Base-by-base conservation (phyloP, 2,113 vertebrate species). In the Struthidea cinerea region DNA sequence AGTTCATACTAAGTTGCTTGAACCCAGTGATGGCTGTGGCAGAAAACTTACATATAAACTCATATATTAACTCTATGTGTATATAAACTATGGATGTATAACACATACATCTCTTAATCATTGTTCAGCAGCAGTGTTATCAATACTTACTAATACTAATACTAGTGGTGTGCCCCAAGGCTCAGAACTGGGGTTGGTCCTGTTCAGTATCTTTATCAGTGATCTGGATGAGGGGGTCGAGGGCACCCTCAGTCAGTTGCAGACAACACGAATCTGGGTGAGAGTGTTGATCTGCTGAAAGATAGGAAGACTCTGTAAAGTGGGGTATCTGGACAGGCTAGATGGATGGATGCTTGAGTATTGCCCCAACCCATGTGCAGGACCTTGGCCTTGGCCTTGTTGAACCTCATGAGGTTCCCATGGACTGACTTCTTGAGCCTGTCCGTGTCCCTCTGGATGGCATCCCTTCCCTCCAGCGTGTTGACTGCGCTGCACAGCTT, bases 401-500 rank as follows among this genome's bases (percentile, higher is more conserved):
- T 57, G 50, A 57, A 42, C 21, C 18, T 42, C 8, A 12, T 57
- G 57, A 33, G 6, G 11, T 28, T 57, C 32, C 57, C 11, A 23
- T 32, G 33, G 50, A 18, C 12, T 22, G 50, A 16, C 35, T 50
- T 37, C 76, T 28, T 0, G 0, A 57, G 50, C 22, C 37, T 57
- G 32, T 42, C 41, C 50, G 10, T 5, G 4, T 44, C 37, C 35
- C 39, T 60, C 39, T 46, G 55, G 27, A 21, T 26, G 28, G 10
- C 57, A 44, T 65, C 32, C 27, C 50, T 65, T 57, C 32, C 20
- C n/a, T 33, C 35, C 50, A 19, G 18, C 3, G 0, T 4, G 15
- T 2, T 35, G 57, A 19, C 27, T 21, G 4, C 32, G 10, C 50
- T 0, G 0, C 30, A 57, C 22, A 49, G 42, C 52, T 42, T 15